Conservation (phyloP, 2,888 invertebrate genomes). For the Nomada fabriciana region DNA sequence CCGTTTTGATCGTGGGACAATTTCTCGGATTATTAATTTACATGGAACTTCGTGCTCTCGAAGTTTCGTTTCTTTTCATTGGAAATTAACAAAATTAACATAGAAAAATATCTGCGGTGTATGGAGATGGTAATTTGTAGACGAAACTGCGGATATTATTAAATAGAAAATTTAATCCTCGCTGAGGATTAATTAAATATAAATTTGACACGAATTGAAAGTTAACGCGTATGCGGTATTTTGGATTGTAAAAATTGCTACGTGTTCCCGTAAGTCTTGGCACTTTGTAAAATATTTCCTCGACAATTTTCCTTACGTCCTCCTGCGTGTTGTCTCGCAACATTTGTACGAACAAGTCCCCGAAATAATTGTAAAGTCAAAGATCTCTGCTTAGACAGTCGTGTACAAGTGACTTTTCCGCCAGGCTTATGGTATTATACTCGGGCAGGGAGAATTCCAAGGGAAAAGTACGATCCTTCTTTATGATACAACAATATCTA, state of each 20-base stretch:
- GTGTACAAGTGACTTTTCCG: neutral
- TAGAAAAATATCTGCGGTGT: no score
- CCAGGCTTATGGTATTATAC: neutral
- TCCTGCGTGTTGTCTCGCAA: neutral
- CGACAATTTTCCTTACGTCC: neutral
- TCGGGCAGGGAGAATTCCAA: neutral
- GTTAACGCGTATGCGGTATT: neutral
- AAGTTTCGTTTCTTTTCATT: no score
- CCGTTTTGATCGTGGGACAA: no score
- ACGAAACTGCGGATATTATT: no score
- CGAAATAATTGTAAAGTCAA: neutral
- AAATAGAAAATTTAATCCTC: neutral
- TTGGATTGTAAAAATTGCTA: slow-evolving; percentile 2
- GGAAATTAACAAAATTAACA: no score
- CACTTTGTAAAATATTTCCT: slow-evolving; percentile 26
- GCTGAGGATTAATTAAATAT: neutral
- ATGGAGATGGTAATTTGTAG: no score
- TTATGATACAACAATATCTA: neutral
- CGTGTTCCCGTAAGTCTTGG: neutral
- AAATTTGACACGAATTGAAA: neutral
- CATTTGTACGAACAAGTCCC: neutral
- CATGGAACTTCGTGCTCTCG: neutral
- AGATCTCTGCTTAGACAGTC: slow-evolving; percentile 7
- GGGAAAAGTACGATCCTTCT: neutral
- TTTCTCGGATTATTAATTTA: neutral